These are phyloP conservation scores for Mirounga angustirostris DNA, from an alignment of 2,113 vertebrate species.

Conservation along the genomic window DNA sequence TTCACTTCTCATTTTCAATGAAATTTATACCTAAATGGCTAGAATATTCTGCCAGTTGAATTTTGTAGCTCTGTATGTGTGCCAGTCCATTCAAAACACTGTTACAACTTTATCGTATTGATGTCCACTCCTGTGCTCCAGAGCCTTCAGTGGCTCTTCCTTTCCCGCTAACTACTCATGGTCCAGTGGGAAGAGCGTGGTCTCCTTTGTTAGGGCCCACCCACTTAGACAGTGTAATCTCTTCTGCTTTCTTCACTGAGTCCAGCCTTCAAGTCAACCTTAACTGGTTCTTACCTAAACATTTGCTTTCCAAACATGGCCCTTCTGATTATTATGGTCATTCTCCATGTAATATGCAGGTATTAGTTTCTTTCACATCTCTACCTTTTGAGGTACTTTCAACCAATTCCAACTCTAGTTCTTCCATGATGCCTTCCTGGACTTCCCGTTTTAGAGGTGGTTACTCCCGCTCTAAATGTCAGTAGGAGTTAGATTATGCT, in stretches of 20 bases:
- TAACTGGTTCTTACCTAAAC: not conserved
- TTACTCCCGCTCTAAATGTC: not conserved
- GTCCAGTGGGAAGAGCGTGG: not conserved
- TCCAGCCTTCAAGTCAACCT: not conserved
- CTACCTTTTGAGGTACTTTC: not conserved
- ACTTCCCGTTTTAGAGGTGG: not conserved
- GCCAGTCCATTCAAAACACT: not conserved
- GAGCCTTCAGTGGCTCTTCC: not conserved
- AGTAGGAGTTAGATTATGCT: not conserved
- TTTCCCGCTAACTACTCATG: not conserved
- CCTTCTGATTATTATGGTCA: not conserved
- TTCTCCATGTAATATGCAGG: not conserved
- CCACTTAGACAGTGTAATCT: not conserved
- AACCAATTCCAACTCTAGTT: not conserved
- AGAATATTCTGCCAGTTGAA: not conserved
- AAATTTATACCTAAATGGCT: not conserved
- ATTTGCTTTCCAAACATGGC: not conserved
- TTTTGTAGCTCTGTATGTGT: not conserved
- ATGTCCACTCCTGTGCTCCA: not conserved
- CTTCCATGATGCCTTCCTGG: not conserved
- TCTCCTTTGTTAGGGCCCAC: not conserved
- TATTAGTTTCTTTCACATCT: not conserved
- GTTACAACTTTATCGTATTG: not conserved
- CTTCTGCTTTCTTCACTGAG: not conserved
- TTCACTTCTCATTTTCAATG: conserved; percentile 8